Conservation (phyloP, 2,888 invertebrate genomes). For the Calameuta filiformis region DNA sequence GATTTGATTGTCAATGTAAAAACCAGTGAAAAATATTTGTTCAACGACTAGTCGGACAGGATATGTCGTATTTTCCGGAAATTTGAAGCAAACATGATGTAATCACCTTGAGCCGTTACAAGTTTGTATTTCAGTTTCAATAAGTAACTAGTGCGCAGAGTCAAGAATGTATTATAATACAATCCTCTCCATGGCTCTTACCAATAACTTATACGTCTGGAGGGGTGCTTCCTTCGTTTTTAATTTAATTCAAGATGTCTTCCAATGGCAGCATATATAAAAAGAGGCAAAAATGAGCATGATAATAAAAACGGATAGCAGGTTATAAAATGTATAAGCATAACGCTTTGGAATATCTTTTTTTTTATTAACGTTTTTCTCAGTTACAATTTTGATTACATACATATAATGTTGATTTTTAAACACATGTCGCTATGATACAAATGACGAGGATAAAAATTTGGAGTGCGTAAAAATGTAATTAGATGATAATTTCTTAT, state of each 20-base stretch:
- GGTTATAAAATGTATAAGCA: neutral
- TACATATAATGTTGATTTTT: slow-evolving; percentile 64
- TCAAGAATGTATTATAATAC: neutral
- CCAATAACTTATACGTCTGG: neutral
- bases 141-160: neutral
- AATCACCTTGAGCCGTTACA: neutral
- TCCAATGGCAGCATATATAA: neutral
- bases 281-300: neutral
- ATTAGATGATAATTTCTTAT: slow-evolving; percentile 61
- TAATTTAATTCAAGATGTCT: neutral
- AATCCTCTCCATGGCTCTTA: neutral
- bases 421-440: slow-evolving; percentile 64
- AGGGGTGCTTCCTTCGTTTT: neutral
- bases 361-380: slow-evolving; percentile 64
- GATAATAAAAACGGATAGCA: neutral
- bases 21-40: neutral
- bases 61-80: neutral
- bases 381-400: slow-evolving; percentile 66
- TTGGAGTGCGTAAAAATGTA: slow-evolving; percentile 64
- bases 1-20: neutral
- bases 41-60: neutral
- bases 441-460: slow-evolving; percentile 65
- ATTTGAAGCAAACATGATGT: neutral
- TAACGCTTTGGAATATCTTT: slow-evolving; percentile 23
- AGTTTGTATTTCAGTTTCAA: neutral